Evolutionary conservation across 2,888 invertebrate genomes (phyloP), one percentile per base, ranked within the genome.

Genomic region (Platycheirus albimanus): DNA sequence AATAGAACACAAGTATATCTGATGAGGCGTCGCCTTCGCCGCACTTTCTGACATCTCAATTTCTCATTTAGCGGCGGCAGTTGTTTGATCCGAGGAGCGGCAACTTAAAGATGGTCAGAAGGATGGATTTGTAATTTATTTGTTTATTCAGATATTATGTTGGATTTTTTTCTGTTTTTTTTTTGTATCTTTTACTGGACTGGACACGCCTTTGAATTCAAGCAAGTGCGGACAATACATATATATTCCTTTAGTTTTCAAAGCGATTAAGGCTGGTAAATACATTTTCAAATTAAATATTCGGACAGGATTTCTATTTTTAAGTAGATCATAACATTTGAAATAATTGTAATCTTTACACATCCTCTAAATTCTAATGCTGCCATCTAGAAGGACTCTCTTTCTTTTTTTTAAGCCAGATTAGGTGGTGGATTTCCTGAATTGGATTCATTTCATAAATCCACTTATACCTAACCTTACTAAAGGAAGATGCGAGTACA

Each of bases 231-330:
- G 11, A 19, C 52, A 36, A 33, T 52, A n/a, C 4, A 13, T 20
- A 13, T 20, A 20, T 13, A 56, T 56, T 41, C 58, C 11, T 38
- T 13, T 24, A 56, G 56, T 83, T 85, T 87, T 86, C 86, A 87
- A 87, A 87, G 87, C 30, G 69, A 54, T 88, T 88, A 88, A 87
- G 86, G 87, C 88, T 88, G 61, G 88, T 88, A 88, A 89, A 88
- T 89, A 88, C 89, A 88, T 88, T 87, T 87, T 85, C 75, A 85
- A 88, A 88, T 88, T 87, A 58, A 47, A 47, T 20, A 28, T 61
- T 61, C 8, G 33, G 63, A 24, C 28, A 28, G 54, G 61, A 71
- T 77, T 66, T 63, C 20, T 20, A 11, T 11, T 8, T 54, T 67
- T 77, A 78, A 83, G 83, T 83, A 78, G 83, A 83, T 83, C 83